Evolutionary conservation across 2,888 invertebrate genomes (phyloP), one percentile per base, ranked within the genome.

Genomic region (Ectobius pallidus): DNA sequence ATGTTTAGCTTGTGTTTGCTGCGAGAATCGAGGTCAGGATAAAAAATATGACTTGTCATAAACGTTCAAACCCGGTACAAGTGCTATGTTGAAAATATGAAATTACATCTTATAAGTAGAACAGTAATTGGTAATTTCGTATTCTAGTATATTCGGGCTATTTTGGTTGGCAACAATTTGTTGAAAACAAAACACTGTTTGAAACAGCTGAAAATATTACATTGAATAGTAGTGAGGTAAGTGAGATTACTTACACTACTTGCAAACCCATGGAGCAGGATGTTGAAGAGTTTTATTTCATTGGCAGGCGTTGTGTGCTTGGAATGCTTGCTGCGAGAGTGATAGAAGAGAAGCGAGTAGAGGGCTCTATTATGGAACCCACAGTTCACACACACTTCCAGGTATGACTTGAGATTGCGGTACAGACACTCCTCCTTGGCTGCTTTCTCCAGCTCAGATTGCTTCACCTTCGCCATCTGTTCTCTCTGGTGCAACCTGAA

Each of bases 261-360:
- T 0, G 93, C 92, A 81, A 88, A 92, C 22, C 90, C 91, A 79
- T 90, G 90, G 76, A 94, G 79, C 3, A 94, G 79, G 39, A 87
- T 85, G 78, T 93, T 92, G 80, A 90, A 94, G 7, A 91, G 83
- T 75, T 86, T 86, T 3, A 89, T 83, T 78, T 86, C 85, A 22
- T 82, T 81, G 46, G 77, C 32, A 32, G 55, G 58, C n/a, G 77
- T 71, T 32, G 67, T 55, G 16, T 46, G 70, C 9, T 55, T 63
- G 20, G 44, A 69, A 25, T 63, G 69, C 49, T 81, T 82, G 7
- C 78, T 78, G 46, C 84, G 82, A 62, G 81, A 81, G 27, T 86
- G 82, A 78, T 89, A 88, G 46, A 84, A 85, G 52, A 84, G 76
- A 1, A 89, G 78, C 0, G 87, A 86, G 67, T 83, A 82, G 0